Evolutionary conservation across 1,140 invertebrate genomes (phyloP).

Genomic region (Macrobrachium nipponense): DNA sequence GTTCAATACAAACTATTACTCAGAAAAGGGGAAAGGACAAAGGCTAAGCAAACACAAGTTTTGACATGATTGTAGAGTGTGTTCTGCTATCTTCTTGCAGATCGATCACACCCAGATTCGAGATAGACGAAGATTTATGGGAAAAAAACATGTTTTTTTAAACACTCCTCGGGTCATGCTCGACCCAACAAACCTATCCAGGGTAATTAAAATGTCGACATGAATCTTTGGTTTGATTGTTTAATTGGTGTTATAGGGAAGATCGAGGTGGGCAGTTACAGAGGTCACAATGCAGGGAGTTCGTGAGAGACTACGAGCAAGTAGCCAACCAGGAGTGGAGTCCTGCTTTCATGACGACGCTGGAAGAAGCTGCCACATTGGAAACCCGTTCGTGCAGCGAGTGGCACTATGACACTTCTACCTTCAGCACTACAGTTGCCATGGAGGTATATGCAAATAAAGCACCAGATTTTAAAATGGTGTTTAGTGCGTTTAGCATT

Average conservation of each 20-base stretch:
- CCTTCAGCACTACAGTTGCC: conserved; percentile 44
- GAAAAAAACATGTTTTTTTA: too few relatives aligned
- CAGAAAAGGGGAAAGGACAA: too few relatives aligned
- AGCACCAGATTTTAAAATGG: background rate
- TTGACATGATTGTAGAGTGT: too few relatives aligned
- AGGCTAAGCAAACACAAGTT: too few relatives aligned
- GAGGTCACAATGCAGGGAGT: conserved; percentile 44
- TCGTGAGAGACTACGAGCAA: conserved; percentile 26
- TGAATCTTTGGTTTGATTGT: background rate
- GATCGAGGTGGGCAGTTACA: conserved; percentile 27
- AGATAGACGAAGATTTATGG: too few relatives aligned
- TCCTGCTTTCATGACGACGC: background rate
- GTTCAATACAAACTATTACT: too few relatives aligned
- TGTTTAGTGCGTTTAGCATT: too few relatives aligned
- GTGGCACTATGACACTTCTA: conserved; percentile 56
- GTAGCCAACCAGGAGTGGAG: conserved; percentile 19
- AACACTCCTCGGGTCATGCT: too few relatives aligned
- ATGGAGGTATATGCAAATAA: conserved; percentile 47
- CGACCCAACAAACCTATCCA: too few relatives aligned
- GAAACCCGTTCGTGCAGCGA: conserved; percentile 14
- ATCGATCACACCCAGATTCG: too few relatives aligned
- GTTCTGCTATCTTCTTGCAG: too few relatives aligned
- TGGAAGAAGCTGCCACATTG: conserved; percentile 12
- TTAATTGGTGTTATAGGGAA: conserved; percentile 21
- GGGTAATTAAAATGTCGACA: background rate